Base-by-base conservation (phyloP, 2,888 invertebrate genomes). In the Slavum lentiscoides region DNA sequence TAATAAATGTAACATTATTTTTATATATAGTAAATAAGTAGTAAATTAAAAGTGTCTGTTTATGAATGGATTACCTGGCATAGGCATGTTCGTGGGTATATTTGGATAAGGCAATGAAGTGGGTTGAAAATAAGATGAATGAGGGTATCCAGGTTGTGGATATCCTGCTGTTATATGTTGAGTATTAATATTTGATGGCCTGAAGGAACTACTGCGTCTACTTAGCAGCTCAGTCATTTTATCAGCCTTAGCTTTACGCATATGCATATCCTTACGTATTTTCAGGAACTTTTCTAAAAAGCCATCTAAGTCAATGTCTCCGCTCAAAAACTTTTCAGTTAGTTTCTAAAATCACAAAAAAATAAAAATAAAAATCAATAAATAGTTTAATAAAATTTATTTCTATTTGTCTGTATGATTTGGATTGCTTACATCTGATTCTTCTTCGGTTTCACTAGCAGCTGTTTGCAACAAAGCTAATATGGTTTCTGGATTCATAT, bases 361-460 rank as follows among this genome's bases (percentile, higher is more conserved):
- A 37, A 37, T 55, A 39, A 61, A 43, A 39, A 7, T 6, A 43
- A 43, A 43, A 9, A 43, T 43, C 1, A 2, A 43, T 43, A 43
- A 43, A 43, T 43, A 43, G 9, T 43, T 58, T n/a, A 15, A 23
- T 21, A 30, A 15, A 49, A 67, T 67, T 30, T 43, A n/a, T 43
- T 13, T 68, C 23, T 4, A 9, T 23, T 5, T n/a, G 39, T 15
- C 23, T 11, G 19, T 59, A n/a, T 17, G 23, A 66, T 55, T 55
- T 37, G 13, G 69, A 61, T 30, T 30, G 1, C 83, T 82, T 85
- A 90, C 90, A 87, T 98, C 98, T 0, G 97, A 94, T 85, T 95
- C 92, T 86, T 98, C 97, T 86, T 98, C 98, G 77, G 93, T 92
- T 88, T 97, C 94, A 55, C 96, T 94, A 43, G 96, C 94, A 17